Percentiles rank a stretch among this genome's conserved stretches.
phyloP scores from a whole-genome alignment of 2,113 vertebrate species.

The Cichladusa arquata region DNA sequence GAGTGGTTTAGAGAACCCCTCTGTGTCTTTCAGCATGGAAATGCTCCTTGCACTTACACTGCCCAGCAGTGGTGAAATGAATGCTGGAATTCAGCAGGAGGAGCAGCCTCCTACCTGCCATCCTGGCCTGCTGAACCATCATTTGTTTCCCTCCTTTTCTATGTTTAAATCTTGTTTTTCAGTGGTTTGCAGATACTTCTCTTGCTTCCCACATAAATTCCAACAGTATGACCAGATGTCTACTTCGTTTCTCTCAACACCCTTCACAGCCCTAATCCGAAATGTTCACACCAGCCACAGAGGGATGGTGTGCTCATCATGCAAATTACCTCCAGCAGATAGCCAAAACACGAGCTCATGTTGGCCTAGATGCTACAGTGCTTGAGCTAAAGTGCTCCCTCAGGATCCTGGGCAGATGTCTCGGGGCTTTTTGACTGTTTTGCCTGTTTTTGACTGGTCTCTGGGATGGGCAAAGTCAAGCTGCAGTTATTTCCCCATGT shows the following conservation, averaged over 20 bases:
- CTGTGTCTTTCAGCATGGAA: neutral
- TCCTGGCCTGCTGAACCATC: neutral
- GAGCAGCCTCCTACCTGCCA: neutral
- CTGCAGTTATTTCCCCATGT: neutral
- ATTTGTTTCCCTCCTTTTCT: neutral
- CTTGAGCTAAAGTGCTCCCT: neutral
- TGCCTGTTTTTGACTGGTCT: neutral
- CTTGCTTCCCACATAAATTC: constrained; percentile 50
- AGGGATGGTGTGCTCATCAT: neutral
- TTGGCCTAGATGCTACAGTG: neutral
- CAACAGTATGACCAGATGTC: constrained; percentile 48
- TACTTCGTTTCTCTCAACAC: constrained; percentile 8
- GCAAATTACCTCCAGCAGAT: neutral
- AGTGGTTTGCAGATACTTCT: constrained; percentile 13
- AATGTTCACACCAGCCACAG: neutral
- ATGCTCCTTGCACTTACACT: neutral
- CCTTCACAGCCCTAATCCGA: neutral
- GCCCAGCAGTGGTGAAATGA: neutral
- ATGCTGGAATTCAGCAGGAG: neutral
- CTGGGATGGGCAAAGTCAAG: neutral
- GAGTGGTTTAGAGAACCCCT: neutral
- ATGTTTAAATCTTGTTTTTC: neutral
- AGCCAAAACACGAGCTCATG: constrained; percentile 55
- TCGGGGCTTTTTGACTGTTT: neutral
- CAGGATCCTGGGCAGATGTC: neutral